Percentiles rank a stretch among this genome's conserved stretches.
phyloP scores from a whole-genome alignment of 2,113 vertebrate genomes.

The Condylura cristata region DNA sequence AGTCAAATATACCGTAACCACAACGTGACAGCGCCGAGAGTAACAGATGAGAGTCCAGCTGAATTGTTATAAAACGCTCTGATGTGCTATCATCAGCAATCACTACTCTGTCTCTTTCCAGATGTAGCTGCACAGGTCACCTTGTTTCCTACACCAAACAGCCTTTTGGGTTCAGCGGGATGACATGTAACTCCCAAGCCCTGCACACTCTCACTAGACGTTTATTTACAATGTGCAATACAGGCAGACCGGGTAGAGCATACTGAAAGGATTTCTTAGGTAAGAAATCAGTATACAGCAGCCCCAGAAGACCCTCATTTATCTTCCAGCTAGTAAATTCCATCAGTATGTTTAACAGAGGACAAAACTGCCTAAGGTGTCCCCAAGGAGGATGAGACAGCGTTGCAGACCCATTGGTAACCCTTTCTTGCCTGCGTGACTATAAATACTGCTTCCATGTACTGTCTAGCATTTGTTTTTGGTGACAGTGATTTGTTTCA shows the following conservation, averaged over 20 bases:
- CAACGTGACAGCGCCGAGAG: slow-evolving; percentile 51
- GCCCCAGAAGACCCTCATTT: slow-evolving; percentile 58
- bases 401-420: not conserved
- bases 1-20: slow-evolving; percentile 60
- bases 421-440: not conserved
- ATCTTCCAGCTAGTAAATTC: slow-evolving; percentile 65
- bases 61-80: not conserved
- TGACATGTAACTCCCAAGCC: not conserved
- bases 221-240: slow-evolving; percentile 59
- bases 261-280: slow-evolving; percentile 31
- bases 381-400: slow-evolving; percentile 2
- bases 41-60: not conserved
- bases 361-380: not conserved
- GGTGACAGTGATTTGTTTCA: not conserved
- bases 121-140: not conserved
- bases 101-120: not conserved
- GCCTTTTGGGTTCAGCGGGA: not conserved
- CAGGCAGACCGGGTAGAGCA: not conserved
- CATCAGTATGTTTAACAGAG: slow-evolving; percentile 56
- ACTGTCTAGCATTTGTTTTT: not conserved
- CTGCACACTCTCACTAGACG: not conserved
- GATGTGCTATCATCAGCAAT: not conserved
- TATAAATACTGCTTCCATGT: not conserved
- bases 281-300: slow-evolving; percentile 46
- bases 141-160: not conserved